Evolutionary conservation across 64 coral and sea anemone species (phyloP), one percentile per base, ranked within the genome.

Genomic region (Orbicella faveolata): DNA sequence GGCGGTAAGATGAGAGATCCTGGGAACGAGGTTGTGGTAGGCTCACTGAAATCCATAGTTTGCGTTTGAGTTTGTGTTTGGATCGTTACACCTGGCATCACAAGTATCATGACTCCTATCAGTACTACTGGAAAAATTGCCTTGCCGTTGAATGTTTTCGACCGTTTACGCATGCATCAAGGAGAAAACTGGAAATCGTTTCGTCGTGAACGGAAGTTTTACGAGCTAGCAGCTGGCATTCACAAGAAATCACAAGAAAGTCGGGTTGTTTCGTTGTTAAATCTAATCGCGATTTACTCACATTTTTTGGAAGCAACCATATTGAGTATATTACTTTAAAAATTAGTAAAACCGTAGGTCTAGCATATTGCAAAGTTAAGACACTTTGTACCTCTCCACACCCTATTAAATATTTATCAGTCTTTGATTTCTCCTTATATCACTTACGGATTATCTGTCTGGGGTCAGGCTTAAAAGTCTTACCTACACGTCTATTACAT

Each of bases 111-210:
- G 87, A 36, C 57, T 41, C 14, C 61, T 48, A 75, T 52, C 78
- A 89, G 26, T 66, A 89, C 88, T 15, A 89, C 88, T 77, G 76
- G 75, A 21, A 89, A 89, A 80, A 41, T 66, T 79, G 34, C 61
- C 76, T 67, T 33, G 16, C 89, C 70, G 79, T 41, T 90, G 65
- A 83, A 83, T 90, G 64, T 76, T 76, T 52, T 36, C 59, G 86
- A 88, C 86, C 86, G 86, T 74, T 76, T 30, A 30, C 30, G 30
- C 30, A 30, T 41, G 67, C 86, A 88, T 75, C 86, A 36, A 74
- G 52, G 86, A 61, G 87, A 88, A 77, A 88, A 88, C 26, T 88
- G 87, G 87, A 88, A 88, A 62, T 76, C 19, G 36, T 88, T 77
- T 77, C 48, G 34, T 30, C 73, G 51, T 34, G 87, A 80, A 70